Evolutionary conservation across 2,888 invertebrate species (phyloP).

Genomic region (Ganaspis brasiliensis): DNA sequence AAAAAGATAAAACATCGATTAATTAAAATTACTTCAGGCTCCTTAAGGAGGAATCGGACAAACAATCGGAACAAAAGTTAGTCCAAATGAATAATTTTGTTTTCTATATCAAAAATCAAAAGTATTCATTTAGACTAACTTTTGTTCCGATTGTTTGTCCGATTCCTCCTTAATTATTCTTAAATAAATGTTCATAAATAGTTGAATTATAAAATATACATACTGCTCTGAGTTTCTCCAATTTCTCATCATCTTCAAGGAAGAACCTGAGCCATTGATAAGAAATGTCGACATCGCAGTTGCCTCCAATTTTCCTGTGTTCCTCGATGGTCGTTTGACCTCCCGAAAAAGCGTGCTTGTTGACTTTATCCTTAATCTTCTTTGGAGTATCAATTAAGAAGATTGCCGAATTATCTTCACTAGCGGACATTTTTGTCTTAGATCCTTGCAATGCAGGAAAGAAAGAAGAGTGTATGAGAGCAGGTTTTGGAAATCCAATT

Average conservation of each 20-base stretch:
- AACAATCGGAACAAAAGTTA: too few relatives aligned
- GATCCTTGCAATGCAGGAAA: conserved; percentile 98
- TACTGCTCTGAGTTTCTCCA: conserved; percentile 88
- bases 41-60: too few relatives aligned
- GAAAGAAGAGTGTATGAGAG: conserved; percentile 92
- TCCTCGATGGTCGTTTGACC: conserved; percentile 97
- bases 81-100: too few relatives aligned
- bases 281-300: conserved; percentile 97
- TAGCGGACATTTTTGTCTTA: conserved; percentile 99
- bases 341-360: conserved; percentile 99
- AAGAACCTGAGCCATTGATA: conserved; percentile 98
- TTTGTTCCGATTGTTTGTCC: too few relatives aligned
- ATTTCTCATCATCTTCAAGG: conserved; percentile 93
- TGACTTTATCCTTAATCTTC: conserved; percentile 97
- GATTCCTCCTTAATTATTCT: too few relatives aligned
- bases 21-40: too few relatives aligned
- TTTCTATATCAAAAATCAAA: too few relatives aligned
- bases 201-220: too few relatives aligned
- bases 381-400: conserved; percentile 97
- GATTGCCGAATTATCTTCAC: conserved; percentile 95
- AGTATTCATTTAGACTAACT: too few relatives aligned
- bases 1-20: too few relatives aligned
- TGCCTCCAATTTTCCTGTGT: conserved; percentile 94
- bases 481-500: conserved; percentile 93
- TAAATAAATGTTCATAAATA: too few relatives aligned